Percentiles rank a stretch among this genome's conserved stretches.
phyloP scores from a whole-genome alignment of 37 sponge, comb jelly and placozoan genomes.

The Amphimedon queenslandica region DNA sequence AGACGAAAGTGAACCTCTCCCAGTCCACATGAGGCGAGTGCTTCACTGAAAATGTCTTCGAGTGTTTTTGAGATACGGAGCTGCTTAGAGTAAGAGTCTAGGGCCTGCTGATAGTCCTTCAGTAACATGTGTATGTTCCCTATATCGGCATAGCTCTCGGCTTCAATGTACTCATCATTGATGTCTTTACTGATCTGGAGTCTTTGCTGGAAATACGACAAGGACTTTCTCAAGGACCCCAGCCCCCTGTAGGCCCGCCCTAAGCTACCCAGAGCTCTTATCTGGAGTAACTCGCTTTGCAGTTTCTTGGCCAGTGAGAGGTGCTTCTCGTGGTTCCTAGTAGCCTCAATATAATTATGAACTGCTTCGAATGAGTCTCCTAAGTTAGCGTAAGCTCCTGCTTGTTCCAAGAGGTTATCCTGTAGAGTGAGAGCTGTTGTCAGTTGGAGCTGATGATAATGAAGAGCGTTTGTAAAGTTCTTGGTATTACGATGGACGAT shows the following conservation, averaged over 20 bases:
- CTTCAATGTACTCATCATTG: slow-evolving; percentile 68
- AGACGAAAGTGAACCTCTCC: slow-evolving; percentile 79
- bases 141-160: slow-evolving; percentile 86
- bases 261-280: slow-evolving; percentile 71
- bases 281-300: slow-evolving; percentile 38
- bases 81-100: slow-evolving; percentile 70
- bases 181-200: slow-evolving; percentile 52
- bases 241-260: slow-evolving; percentile 75
- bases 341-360: slow-evolving; percentile 60
- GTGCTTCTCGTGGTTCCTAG: slow-evolving; percentile 66
- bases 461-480: slow-evolving; percentile 61
- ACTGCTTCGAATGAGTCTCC: slow-evolving; percentile 85
- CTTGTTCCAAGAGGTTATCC: slow-evolving; percentile 65
- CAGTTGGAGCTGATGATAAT: slow-evolving; percentile 72
- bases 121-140: slow-evolving; percentile 70
- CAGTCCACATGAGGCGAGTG: slow-evolving; percentile 73
- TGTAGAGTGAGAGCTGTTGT: slow-evolving; percentile 36
- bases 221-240: slow-evolving; percentile 64
- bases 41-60: slow-evolving; percentile 63
- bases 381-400: slow-evolving; percentile 77
- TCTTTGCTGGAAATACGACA: slow-evolving; percentile 61
- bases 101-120: slow-evolving; percentile 59
- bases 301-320: slow-evolving; percentile 38
- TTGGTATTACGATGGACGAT: slow-evolving; percentile 83
- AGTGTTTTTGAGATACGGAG: slow-evolving; percentile 51